Percentiles rank a stretch among this genome's conserved stretches.
phyloP scores from a whole-genome alignment of 1,140 invertebrate genomes.

The Bombus superbus region DNA sequence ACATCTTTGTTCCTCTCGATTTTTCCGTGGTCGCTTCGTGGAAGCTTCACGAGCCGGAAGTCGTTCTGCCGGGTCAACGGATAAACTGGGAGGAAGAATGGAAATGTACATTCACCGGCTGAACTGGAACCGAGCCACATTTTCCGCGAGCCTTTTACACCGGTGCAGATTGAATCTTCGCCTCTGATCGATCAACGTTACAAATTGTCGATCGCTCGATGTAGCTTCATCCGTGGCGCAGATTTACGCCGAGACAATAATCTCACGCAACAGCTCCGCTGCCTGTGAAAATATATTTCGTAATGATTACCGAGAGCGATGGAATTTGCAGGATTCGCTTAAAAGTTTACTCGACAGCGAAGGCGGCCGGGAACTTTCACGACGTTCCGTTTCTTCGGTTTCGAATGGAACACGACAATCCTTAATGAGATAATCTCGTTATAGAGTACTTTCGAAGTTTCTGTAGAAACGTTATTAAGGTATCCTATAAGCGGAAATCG shows the following conservation, averaged over 20 bases:
- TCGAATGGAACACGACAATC: not conserved
- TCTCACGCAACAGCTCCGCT: not conserved
- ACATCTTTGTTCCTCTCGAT: no score
- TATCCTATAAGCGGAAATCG: not conserved
- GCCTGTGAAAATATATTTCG: not conserved
- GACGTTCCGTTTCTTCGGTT: not conserved
- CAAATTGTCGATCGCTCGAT: conserved; percentile 15
- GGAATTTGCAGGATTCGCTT: not conserved
- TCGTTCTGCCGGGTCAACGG: not conserved
- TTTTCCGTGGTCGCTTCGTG: no score
- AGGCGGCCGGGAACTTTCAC: not conserved
- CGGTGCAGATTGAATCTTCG: conserved; percentile 7
- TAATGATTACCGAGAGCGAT: not conserved
- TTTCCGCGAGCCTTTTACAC: not conserved
- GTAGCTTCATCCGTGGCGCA: conserved; percentile 1
- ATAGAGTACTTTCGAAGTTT: not conserved
- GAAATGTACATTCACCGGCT: not conserved
- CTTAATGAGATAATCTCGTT: not conserved
- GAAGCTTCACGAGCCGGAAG: not conserved
- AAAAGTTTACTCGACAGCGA: not conserved
- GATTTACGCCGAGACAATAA: conserved; percentile 12
- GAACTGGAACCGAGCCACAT: conserved; percentile 1
- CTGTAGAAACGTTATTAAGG: not conserved
- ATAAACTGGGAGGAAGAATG: conserved; percentile 10
- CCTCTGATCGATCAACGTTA: conserved; percentile 15